Evolutionary conservation across 2,888 invertebrate genomes (phyloP).

Genomic region (Spisula subtruncata): DNA sequence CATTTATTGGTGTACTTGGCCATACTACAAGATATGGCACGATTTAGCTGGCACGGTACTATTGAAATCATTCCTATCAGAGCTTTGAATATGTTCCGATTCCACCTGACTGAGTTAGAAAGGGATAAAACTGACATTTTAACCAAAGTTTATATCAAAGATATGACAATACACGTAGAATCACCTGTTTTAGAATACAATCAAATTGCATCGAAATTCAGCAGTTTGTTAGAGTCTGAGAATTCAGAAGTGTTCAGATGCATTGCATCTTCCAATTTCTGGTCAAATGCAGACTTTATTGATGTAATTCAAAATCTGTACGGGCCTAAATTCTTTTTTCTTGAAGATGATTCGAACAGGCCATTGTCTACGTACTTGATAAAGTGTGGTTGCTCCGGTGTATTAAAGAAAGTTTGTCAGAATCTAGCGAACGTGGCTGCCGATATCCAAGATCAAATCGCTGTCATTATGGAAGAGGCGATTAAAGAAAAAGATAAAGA

Average conservation of each 20-base stretch:
- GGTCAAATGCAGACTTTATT: conserved; percentile 48
- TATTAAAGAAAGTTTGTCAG: conserved; percentile 19
- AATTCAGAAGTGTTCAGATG: neutral
- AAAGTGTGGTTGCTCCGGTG: conserved; percentile 1
- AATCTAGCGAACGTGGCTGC: neutral
- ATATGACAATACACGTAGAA: conserved; percentile 26
- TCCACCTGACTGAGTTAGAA: neutral
- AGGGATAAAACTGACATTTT: neutral
- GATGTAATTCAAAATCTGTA: conserved; percentile 35
- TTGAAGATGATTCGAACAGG: conserved; percentile 17
- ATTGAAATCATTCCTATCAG: conserved; percentile 33
- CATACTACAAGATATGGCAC: conserved; percentile 14
- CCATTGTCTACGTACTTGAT: conserved; percentile 41
- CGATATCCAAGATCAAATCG: conserved; percentile 10
- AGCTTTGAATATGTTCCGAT: conserved; percentile 15
- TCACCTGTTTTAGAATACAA: conserved; percentile 16
- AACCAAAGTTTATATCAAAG: neutral
- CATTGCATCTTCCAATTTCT: conserved; percentile 49
- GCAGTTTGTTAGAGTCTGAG: conserved; percentile 15
- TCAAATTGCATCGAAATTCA: conserved; percentile 34
- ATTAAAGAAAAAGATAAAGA: conserved; percentile 29
- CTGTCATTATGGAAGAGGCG: conserved; percentile 33
- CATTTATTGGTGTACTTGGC: conserved; percentile 37
- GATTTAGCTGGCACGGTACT: neutral
- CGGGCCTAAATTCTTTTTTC: conserved; percentile 50